Percentiles rank a stretch among this genome's conserved stretches.
These are phyloP conservation scores for Aphrophora alni DNA, from an alignment of 2,888 invertebrate genomes.

Conservation along the genomic window DNA sequence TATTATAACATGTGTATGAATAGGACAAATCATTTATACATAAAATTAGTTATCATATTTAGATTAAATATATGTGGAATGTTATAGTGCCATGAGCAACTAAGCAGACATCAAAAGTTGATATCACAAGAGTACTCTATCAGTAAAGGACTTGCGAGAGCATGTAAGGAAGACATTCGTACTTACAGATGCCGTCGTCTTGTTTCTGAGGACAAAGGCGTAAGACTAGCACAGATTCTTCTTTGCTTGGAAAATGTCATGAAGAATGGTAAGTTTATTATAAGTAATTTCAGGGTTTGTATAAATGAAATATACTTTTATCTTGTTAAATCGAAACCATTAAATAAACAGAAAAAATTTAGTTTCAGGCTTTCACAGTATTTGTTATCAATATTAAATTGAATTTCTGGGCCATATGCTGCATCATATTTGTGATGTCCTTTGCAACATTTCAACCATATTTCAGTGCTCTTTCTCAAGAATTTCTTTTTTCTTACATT, in stretches of 20 bases:
- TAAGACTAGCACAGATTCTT: slow-evolving; percentile 87
- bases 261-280: slow-evolving; percentile 65
- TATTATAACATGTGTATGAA: too few relatives aligned
- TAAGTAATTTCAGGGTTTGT: too few relatives aligned
- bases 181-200: slow-evolving; percentile 83
- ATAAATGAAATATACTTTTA: neutral
- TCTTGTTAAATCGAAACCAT: neutral
- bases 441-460: too few relatives aligned
- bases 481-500: too few relatives aligned
- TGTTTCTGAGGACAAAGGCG: slow-evolving; percentile 81
- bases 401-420: too few relatives aligned
- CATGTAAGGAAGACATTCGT: slow-evolving; percentile 90
- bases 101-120: slow-evolving; percentile 84
- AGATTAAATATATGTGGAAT: slow-evolving; percentile 18
- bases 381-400: too few relatives aligned
- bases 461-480: too few relatives aligned
- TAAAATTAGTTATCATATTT: too few relatives aligned
- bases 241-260: slow-evolving; percentile 86
- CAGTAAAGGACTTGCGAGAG: slow-evolving; percentile 84
- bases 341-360: neutral
- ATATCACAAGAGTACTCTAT: slow-evolving; percentile 91
- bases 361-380: neutral
- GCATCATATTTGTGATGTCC: too few relatives aligned
- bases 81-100: slow-evolving; percentile 75
- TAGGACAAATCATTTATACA: too few relatives aligned